Evolutionary conservation across 2,113 vertebrate genomes (phyloP).

Genomic region (Chionodraco myersi): DNA sequence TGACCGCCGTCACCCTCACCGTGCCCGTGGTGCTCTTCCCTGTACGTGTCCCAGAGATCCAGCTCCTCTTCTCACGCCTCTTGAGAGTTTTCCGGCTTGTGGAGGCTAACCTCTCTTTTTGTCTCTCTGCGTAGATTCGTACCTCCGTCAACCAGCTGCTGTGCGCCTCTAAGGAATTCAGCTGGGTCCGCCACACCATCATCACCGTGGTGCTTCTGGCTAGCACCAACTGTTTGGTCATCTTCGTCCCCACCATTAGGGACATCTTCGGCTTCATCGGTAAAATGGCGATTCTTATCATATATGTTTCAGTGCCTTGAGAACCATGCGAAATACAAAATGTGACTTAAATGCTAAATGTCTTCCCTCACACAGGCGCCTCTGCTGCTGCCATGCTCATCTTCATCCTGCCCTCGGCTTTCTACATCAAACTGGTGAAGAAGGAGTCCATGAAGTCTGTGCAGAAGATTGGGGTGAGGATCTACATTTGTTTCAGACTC

Average conservation of each 20-base stretch:
- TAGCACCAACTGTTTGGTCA: slow-evolving; percentile 90
- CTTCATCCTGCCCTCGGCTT: slow-evolving; percentile 97
- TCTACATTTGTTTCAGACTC: no score
- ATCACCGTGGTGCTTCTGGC: slow-evolving; percentile 88
- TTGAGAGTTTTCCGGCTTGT: background rate
- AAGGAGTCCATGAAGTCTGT: slow-evolving; percentile 94
- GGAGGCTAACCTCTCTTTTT: background rate
- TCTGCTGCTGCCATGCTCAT: slow-evolving; percentile 97
- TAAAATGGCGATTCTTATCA: background rate
- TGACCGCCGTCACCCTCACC: slow-evolving; percentile 94
- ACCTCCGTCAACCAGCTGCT: slow-evolving; percentile 92
- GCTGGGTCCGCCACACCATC: slow-evolving; percentile 89
- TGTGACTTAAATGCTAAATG: no score
- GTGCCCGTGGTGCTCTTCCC: slow-evolving; percentile 98
- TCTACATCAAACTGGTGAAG: slow-evolving; percentile 97
- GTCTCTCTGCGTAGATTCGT: slow-evolving; percentile 86
- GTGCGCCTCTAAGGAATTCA: slow-evolving; percentile 89
- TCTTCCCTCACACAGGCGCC: slow-evolving; percentile 83
- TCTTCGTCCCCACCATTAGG: slow-evolving; percentile 94
- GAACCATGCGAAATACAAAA: no score
- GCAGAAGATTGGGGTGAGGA: slow-evolving; percentile 96
- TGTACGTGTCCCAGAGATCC: slow-evolving; percentile 81
- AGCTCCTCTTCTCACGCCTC: background rate
- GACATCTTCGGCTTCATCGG: slow-evolving; percentile 98
- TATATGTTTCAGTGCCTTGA: no score